phyloP scores from a whole-genome alignment of 2,888 invertebrate species.

The Oscheius myriophilus region DNA sequence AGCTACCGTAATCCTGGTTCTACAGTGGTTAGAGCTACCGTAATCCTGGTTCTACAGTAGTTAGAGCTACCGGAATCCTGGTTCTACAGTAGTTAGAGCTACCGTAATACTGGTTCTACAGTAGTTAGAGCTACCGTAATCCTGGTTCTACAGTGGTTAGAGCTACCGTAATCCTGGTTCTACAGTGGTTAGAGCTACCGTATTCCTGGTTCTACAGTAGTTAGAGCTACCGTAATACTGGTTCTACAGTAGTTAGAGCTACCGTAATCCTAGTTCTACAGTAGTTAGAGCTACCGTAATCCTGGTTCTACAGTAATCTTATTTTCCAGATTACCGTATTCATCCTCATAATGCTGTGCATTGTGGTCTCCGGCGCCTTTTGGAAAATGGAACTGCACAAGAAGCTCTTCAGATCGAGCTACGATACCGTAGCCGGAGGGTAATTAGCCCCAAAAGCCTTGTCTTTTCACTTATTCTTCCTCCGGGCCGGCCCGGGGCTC shows the following conservation, averaged over 20 bases:
- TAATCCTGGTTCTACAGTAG: no score
- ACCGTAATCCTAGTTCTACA: conserved; percentile 35
- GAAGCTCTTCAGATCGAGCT: conserved; percentile 69
- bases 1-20: conserved; percentile 17
- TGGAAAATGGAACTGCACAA: conserved; percentile 69
- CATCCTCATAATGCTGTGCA: conserved; percentile 68
- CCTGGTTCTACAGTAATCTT: no score
- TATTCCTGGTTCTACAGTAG: conserved; percentile 53
- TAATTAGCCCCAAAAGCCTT: conserved; percentile 34
- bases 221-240: conserved; percentile 9
- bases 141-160: conserved; percentile 55
- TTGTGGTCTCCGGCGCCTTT: conserved; percentile 66
- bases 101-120: conserved; percentile 34
- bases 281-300: conserved; percentile 35
- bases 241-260: conserved; percentile 48
- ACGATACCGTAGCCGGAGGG: conserved; percentile 68
- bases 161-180: conserved; percentile 17
- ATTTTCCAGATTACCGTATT: conserved; percentile 63
- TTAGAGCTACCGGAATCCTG: no score
- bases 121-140: conserved; percentile 35
- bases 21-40: conserved; percentile 43
- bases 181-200: conserved; percentile 43
- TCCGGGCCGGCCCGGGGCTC: no score
- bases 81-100: conserved; percentile 50
- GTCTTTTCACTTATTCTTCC: conserved; percentile 20